These are phyloP conservation scores for Petrocephalus zakoni DNA, from an alignment of 2,113 vertebrate species.

Conservation along the genomic window DNA sequence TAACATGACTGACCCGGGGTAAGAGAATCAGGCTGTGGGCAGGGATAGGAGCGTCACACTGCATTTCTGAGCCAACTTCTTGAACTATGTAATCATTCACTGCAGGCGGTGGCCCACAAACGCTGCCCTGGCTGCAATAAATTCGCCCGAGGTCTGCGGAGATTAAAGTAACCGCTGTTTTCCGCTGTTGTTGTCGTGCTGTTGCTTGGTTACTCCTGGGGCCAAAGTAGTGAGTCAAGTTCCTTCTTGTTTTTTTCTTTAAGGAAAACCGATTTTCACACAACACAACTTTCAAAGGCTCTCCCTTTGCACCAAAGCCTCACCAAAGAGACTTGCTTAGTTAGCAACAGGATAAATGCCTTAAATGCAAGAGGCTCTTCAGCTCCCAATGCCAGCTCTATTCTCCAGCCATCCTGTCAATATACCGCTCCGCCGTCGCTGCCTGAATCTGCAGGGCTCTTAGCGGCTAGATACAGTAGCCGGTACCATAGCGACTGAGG, in stretches of 20 bases:
- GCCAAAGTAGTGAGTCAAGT: not conserved
- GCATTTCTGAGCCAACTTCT: not conserved
- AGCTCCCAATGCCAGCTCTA: not conserved
- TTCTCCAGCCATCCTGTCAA: not conserved
- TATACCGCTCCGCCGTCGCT: not conserved
- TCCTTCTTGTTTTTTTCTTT: not conserved
- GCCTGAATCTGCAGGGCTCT: not conserved
- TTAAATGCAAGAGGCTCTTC: not conserved
- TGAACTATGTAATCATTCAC: not conserved
- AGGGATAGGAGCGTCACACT: not conserved
- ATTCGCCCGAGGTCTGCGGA: not conserved
- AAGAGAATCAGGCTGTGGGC: not conserved
- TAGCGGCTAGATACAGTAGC: not conserved
- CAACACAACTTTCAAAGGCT: not conserved
- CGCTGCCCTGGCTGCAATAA: not conserved
- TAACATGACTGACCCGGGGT: not conserved
- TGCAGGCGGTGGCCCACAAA: not conserved
- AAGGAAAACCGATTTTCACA: not conserved
- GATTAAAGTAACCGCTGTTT: not conserved
- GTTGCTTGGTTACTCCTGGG: conserved; percentile 19
- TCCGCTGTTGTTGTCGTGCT: not conserved
- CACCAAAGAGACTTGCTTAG: not conserved
- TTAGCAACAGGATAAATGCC: not conserved
- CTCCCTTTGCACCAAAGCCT: not conserved
- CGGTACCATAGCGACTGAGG: not conserved